Conservation (phyloP, 1,140 invertebrate genomes). For the Neelides sp. region DNA sequence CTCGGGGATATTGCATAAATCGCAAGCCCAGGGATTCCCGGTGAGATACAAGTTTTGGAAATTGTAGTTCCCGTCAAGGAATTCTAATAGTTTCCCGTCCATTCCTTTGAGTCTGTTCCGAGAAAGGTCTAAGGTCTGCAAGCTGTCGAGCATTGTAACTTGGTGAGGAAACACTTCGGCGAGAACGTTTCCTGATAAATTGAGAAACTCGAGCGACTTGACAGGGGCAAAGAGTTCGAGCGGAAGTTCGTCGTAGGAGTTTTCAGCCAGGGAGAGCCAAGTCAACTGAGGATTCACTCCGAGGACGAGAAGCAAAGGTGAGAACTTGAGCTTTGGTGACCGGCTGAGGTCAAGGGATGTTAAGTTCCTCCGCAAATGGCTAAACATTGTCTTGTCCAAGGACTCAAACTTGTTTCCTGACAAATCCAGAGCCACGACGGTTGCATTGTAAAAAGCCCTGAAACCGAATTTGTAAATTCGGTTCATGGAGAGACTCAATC, state of each 20-base stretch:
- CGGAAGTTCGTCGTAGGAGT: slow-evolving; percentile 23
- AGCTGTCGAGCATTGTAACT: slow-evolving; percentile 12
- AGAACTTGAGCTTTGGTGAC: slow-evolving; percentile 20
- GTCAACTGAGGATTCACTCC: slow-evolving; percentile 19
- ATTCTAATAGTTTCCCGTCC: slow-evolving; percentile 14
- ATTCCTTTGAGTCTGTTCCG: slow-evolving; percentile 24
- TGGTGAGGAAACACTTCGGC: slow-evolving; percentile 21
- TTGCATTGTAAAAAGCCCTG: slow-evolving; percentile 43
- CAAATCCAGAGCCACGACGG: slow-evolving; percentile 43
- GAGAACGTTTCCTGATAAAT: slow-evolving; percentile 23
- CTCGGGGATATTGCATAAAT: slow-evolving; percentile 25
- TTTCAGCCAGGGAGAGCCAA: slow-evolving; percentile 19
- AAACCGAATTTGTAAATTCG: slow-evolving; percentile 44
- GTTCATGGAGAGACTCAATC: slow-evolving; percentile 52
- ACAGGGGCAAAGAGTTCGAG: slow-evolving; percentile 25
- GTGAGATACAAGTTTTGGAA: slow-evolving; percentile 19
- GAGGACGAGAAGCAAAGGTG: slow-evolving; percentile 14
- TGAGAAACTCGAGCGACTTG: slow-evolving; percentile 18
- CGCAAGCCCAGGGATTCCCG: slow-evolving; percentile 26
- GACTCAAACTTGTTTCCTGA: slow-evolving; percentile 30
- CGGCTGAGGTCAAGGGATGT: slow-evolving; percentile 24
- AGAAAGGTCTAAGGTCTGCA: slow-evolving; percentile 22
- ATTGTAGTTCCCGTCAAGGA: slow-evolving; percentile 15
- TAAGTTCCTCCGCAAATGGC: slow-evolving; percentile 13
- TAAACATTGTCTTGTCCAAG: slow-evolving; percentile 26